Base-by-base conservation (phyloP, 2,888 invertebrate species). In the Eurois occulta region DNA sequence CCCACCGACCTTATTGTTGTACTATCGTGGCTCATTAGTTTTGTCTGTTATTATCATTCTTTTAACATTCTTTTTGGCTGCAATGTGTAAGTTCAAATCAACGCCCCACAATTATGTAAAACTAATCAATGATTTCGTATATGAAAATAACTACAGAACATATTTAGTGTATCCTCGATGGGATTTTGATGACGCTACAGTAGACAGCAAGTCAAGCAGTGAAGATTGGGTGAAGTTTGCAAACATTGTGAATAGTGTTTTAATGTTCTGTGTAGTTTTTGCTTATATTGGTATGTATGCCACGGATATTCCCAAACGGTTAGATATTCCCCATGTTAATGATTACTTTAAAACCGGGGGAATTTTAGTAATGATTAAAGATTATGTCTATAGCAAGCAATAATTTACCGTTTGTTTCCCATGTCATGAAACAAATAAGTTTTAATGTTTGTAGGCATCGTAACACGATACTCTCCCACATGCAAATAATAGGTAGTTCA, bases 1-100 rank as follows among this genome's bases (percentile, higher is more conserved):
- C 5, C 70, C 80, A 28, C 95, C 95, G 0, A 83, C 75, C 0
- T 82, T 95, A 43, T 62, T 95, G 4, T 77, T 89, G 4, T 94
- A 92, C 68, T 89, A 91, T 24, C 86, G 91, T 3, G 86, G 86
- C 0, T 94, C 94, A 1, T 46, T 92, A 6, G 24, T 91, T 48
- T 72, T 93, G 24, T 92, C 90, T 0, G 28, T 81, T 0, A 35
- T 90, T 8, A 72, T 87, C 1, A 18, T 92, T 8, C 13, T 91
- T 18, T 52, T 90, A 1, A 91, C 92, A 0, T 84, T 93, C 0
- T 1, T 83, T 32, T 86, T 94, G 41, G 80, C 69, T 55, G 77
- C 46, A 38, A 46, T 94, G 3, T 87, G 88, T 48, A 87, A 77
- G 16, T 88, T 66, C 38, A 73, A 64, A 7, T 79, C 70, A 0